Base-by-base conservation (phyloP, 1,140 invertebrate genomes). In the Copidosoma floridanum region DNA sequence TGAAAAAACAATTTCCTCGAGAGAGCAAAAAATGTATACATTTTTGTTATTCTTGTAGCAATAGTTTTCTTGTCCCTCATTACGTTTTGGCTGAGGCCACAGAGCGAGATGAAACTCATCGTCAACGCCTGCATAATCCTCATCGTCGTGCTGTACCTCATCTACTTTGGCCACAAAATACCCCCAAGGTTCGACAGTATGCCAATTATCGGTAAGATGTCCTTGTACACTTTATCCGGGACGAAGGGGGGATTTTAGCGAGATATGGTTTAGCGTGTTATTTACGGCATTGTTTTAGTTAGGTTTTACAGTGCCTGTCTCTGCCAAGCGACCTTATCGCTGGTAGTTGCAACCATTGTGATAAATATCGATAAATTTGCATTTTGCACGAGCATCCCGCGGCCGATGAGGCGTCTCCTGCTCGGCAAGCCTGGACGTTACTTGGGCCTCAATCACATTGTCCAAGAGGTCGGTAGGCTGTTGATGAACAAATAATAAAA, bases 41-140 rank as follows among this genome's bases (percentile, higher is more conserved):
- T 37, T 8, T 14, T 69, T 59, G 8, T 23, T 21, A 47, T 62
- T 67, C 55, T 79, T 81, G 64, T 70, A 81, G 87, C 85, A 26
- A 82, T 88, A 47, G 80, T 88, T 1, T 68, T 88, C 4, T 63
- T 90, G 54, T 85, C 83, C 1, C 66, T 89, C 26, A 71, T 83
- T 6, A 81, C 79, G 3, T 89, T 89, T 70, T 87, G 86, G 83
- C 65, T 89, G 48, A 86, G 87, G 14, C 84, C 87, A 0, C 81
- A 85, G 61, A 82, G 86, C 65, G 83, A 82, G 16, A 86, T 87
- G 66, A 88, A 88, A 72, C 82, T 88, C 20, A 75, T 83, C 23
- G 66, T 88, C n/a, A 85, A 84, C 58, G 83, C 82, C 18, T 80
- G 82, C 44, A 85, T 83, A 3, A 79, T 82, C 12, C 65, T 88